A percentile compares a stretch with the other conserved stretches of the same genome.
Conservation (phyloP, 64 coral and sea anemone genomes). For the Dendronephthya gigantea region DNA sequence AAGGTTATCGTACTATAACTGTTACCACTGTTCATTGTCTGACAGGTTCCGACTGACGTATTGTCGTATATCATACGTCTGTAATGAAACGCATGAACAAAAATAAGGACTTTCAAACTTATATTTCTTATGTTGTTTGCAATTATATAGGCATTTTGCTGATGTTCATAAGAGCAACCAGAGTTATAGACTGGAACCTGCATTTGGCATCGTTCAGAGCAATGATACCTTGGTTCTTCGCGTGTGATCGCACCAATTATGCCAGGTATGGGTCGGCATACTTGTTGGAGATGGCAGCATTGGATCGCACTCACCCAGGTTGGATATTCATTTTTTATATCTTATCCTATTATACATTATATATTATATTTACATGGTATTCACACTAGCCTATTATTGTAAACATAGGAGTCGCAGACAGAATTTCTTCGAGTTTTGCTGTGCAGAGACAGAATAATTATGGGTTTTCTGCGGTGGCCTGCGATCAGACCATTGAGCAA, state of each 20-base stretch:
- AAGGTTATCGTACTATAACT: too few relatives aligned
- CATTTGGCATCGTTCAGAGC: background rate
- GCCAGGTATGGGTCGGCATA: background rate
- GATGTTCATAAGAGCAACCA: constrained; percentile 15
- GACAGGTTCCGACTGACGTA: too few relatives aligned
- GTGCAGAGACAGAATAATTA: background rate
- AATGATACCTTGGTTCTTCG: constrained; percentile 3
- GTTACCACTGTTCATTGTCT: too few relatives aligned
- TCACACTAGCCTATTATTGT: background rate
- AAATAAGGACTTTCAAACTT: background rate
- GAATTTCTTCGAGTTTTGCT: background rate
- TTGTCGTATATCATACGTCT: too few relatives aligned
- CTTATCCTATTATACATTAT: background rate
- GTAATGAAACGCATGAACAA: background rate
- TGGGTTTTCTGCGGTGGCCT: background rate
- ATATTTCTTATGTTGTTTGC: background rate
- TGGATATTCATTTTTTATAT: background rate
- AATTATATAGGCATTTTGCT: background rate
- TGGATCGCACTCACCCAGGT: constrained; percentile 1
- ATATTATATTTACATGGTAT: background rate
- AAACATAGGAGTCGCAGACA: background rate
- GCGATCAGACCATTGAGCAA: constrained; percentile 5
- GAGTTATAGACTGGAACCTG: background rate
- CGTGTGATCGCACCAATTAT: background rate
- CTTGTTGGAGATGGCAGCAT: background rate